These are phyloP conservation scores for Clepsis dumicolana DNA, from an alignment of 2,888 invertebrate genomes.

Conservation along the genomic window DNA sequence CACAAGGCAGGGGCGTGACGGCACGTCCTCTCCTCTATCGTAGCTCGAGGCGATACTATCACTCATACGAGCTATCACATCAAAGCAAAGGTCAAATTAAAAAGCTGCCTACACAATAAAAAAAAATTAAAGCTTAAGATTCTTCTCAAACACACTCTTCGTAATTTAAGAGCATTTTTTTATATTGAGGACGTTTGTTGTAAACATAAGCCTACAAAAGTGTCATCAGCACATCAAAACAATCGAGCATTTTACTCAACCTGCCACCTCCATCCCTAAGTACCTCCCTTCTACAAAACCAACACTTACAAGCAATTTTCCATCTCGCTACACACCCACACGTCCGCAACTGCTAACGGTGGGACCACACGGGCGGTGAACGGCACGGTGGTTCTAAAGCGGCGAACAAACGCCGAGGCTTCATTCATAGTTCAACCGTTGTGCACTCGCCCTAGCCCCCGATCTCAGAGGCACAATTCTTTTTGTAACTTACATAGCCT, in stretches of 20 bases:
- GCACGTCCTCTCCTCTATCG: constrained; percentile 1
- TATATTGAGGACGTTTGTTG: not conserved
- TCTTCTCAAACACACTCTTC: not conserved
- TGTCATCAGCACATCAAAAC: not conserved
- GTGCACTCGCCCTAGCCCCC: constrained; percentile 54
- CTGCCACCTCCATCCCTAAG: constrained; percentile 41
- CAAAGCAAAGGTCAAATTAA: constrained; percentile 20
- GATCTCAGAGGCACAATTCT: constrained; percentile 66
- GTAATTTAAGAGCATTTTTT: not conserved
- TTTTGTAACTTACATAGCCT: constrained; percentile 69
- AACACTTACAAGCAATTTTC: constrained; percentile 41
- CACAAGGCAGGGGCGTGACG: not conserved
- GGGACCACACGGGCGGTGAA: constrained; percentile 40
- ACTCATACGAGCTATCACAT: constrained; percentile 1
- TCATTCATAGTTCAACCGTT: constrained; percentile 49
- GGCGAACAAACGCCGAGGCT: constrained; percentile 26
- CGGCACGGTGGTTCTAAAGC: constrained; percentile 26
- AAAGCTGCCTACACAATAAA: not conserved
- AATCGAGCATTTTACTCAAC: constrained; percentile 15
- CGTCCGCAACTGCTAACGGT: constrained; percentile 26
- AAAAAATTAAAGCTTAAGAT: not conserved
- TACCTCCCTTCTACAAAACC: constrained; percentile 37
- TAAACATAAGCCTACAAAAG: not conserved
- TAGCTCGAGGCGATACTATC: constrained; percentile 27
- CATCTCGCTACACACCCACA: constrained; percentile 42